phyloP scores from a whole-genome alignment of 2,888 invertebrate genomes.

The Mythimna impura region DNA sequence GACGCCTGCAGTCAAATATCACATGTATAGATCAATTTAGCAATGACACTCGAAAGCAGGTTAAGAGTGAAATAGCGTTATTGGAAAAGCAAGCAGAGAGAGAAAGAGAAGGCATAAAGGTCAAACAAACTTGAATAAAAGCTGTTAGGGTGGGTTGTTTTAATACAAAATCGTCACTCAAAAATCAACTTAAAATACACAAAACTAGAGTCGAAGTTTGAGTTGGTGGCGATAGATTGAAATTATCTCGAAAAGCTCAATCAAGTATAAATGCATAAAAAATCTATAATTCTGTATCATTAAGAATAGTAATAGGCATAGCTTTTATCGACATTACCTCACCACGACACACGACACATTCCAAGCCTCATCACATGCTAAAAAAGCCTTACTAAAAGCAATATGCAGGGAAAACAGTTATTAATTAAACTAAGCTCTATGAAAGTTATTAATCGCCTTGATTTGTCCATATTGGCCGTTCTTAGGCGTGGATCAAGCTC shows the following conservation, averaged over 20 bases:
- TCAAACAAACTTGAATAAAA: slow-evolving; percentile 1
- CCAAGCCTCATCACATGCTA: slow-evolving; percentile 39
- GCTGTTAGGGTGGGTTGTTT: not conserved
- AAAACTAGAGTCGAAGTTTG: too few relatives aligned
- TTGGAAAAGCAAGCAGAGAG: slow-evolving; percentile 15
- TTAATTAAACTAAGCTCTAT: slow-evolving; percentile 22
- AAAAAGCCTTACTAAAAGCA: slow-evolving; percentile 23
- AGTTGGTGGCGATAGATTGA: too few relatives aligned
- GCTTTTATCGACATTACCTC: slow-evolving; percentile 7
- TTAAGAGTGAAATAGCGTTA: slow-evolving; percentile 7
- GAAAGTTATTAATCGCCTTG: slow-evolving; percentile 12
- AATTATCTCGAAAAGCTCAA: too few relatives aligned
- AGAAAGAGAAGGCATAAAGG: not conserved
- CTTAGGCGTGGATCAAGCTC: slow-evolving; percentile 16
- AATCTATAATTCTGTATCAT: not conserved
- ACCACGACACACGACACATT: slow-evolving; percentile 36
- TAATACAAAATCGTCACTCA: too few relatives aligned
- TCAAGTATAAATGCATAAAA: not conserved
- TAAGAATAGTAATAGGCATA: not conserved
- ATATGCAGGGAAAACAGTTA: not conserved
- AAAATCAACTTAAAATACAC: too few relatives aligned
- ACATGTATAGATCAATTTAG: slow-evolving; percentile 29
- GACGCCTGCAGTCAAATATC: slow-evolving; percentile 78
- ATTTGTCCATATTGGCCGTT: slow-evolving; percentile 12
- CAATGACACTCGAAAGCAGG: not conserved